These are phyloP conservation scores for Bothrops alternatus DNA, from an alignment of 2,797 vertebrate genomes.

Conservation along the genomic window DNA sequence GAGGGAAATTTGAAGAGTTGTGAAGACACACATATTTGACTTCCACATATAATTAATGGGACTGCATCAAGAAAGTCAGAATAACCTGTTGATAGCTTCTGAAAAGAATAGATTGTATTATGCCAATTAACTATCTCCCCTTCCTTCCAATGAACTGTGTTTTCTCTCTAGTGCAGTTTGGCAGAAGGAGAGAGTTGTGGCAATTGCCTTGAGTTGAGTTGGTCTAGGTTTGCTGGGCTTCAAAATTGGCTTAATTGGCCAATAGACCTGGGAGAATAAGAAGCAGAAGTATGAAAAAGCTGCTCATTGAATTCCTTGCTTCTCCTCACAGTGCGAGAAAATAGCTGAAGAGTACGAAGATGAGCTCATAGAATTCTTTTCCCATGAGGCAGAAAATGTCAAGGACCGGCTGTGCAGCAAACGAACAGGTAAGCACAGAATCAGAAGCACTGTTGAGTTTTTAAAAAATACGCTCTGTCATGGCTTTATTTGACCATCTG, in stretches of 20 bases:
- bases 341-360: conserved; percentile 94
- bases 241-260: not conserved
- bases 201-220: not conserved
- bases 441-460: not conserved
- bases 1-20: not conserved
- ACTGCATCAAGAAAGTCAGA: not conserved
- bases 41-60: not conserved
- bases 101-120: not conserved
- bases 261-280: not conserved
- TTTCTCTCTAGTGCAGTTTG: not conserved
- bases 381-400: conserved; percentile 86
- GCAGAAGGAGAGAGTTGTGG: not conserved
- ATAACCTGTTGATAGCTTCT: not conserved
- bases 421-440: conserved; percentile 79
- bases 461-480: not conserved
- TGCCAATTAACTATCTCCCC: not conserved
- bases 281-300: not conserved
- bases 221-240: not conserved
- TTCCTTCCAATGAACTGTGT: not conserved
- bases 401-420: conserved; percentile 97
- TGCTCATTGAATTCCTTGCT: not conserved
- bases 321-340: conserved; percentile 84
- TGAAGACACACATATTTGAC: not conserved
- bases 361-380: conserved; percentile 92
- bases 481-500: not conserved